A percentile compares a stretch with the other conserved stretches of the same genome.
phyloP scores from a whole-genome alignment of 2,113 vertebrate genomes.

The Rhipidura dahli region DNA sequence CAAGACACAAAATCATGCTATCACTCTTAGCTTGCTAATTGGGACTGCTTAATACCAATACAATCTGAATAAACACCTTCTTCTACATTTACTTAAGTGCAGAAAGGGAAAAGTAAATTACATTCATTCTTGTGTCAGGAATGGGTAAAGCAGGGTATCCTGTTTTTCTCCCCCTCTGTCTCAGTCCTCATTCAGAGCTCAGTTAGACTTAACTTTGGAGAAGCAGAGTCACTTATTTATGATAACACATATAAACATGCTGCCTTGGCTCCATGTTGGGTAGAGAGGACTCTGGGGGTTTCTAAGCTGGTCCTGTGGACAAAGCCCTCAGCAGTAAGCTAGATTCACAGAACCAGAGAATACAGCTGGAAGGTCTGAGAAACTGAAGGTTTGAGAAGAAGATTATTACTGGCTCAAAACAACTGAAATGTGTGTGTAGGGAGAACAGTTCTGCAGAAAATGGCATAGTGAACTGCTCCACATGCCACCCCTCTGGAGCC shows the following conservation, averaged over 20 bases:
- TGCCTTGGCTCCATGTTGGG: not conserved
- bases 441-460: not conserved
- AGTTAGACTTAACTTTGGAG: not conserved
- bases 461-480: not conserved
- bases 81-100: not conserved
- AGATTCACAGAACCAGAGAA: not conserved
- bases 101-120: not conserved
- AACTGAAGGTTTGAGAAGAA: not conserved
- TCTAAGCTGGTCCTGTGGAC: not conserved
- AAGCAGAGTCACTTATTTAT: not conserved
- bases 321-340: not conserved
- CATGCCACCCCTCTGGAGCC: too few species aligned
- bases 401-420: not conserved
- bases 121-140: not conserved
- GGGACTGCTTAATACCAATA: too few species aligned
- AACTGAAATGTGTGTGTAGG: not conserved
- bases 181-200: not conserved
- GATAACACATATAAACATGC: too few species aligned
- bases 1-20: not conserved
- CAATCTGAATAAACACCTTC: not conserved
- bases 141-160: fast-evolving
- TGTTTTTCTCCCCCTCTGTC: not conserved
- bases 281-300: not conserved
- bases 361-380: not conserved
- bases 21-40: not conserved